phyloP scores from a whole-genome alignment of 2,797 vertebrate species.

The Peromyscus aztecus region DNA sequence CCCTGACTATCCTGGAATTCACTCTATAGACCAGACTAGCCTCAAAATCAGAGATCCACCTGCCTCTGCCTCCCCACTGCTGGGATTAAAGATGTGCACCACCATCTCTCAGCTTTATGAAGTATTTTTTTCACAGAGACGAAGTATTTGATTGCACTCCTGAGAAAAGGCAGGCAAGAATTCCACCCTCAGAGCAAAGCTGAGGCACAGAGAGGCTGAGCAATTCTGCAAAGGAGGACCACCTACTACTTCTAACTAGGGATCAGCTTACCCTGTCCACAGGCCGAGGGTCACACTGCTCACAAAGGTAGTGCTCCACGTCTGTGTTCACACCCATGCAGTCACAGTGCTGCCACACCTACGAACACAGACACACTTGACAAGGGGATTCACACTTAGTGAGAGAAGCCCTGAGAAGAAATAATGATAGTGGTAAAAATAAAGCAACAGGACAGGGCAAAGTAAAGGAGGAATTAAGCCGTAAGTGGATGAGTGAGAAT shows the following conservation, averaged over 20 bases:
- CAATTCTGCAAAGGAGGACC: not conserved
- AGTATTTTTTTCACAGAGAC: slow-evolving; percentile 29
- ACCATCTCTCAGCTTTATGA: not conserved
- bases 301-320: slow-evolving; percentile 98
- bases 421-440: not conserved
- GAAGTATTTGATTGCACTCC: not conserved
- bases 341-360: slow-evolving; percentile 99
- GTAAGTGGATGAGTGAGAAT: not conserved
- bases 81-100: not conserved
- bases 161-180: slow-evolving; percentile 2
- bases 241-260: not conserved
- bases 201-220: not conserved
- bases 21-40: not conserved
- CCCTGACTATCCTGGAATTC: not conserved
- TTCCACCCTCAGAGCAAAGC: not conserved
- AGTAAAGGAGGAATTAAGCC: slow-evolving; percentile 17
- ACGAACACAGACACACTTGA: not conserved
- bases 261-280: slow-evolving; percentile 92
- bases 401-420: not conserved
- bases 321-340: slow-evolving; percentile 97
- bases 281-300: slow-evolving; percentile 95
- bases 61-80: not conserved
- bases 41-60: not conserved
- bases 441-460: not conserved
- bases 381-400: not conserved